Evolutionary conservation across 2,113 vertebrate genomes (phyloP), one percentile per base, ranked within the genome.

Genomic region (Brienomyrus longianalis): DNA sequence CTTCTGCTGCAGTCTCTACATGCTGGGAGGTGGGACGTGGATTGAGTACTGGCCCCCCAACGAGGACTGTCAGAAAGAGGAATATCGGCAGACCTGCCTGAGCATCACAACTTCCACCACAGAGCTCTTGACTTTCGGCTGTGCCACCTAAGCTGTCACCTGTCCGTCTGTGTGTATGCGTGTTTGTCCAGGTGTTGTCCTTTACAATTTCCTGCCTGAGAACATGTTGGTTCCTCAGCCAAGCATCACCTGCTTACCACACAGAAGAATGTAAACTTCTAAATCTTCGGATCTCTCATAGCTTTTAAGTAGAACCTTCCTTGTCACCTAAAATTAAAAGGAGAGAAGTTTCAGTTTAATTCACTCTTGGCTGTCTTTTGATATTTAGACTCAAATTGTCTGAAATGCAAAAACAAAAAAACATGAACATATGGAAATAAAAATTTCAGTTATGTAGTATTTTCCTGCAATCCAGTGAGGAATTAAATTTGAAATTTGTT

Each of bases 21-120:
- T 95, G 86, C 85, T 96, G 0, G 93, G 95, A 3, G 95, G 93
- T 88, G 94, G 94, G 88, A 96, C 95, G 0, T 96, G 96, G 96
- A 89, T 96, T n/a, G 96, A 96, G 88, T 8, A 11, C 0, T 96
- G 95, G 95, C 95, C 95, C 0, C 90, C 92, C 0, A 91, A 86
- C 0, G 92, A 1, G 0, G 90, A 94, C 0, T 96, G 96, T 43
- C 94, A 96, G 45, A 89, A 95, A 0, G 47, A 90, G 0, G 80
- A 90, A 0, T 48, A 94, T 0, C 56, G 90, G 2, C 0, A 1
- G 0, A 90, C 47, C 2, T 96, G 96, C 87, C 52, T 91, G 59
- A 91, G 93, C 8, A 91, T 96, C 0, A 0, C n/a, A 0, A 9
- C 23, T 3, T 94, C 95, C 21, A 17, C 91, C 0, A 92, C 95